Percentiles rank a stretch among this genome's conserved stretches.
Conservation (phyloP, 1,140 invertebrate genomes). For the Apolygus lucorum region DNA sequence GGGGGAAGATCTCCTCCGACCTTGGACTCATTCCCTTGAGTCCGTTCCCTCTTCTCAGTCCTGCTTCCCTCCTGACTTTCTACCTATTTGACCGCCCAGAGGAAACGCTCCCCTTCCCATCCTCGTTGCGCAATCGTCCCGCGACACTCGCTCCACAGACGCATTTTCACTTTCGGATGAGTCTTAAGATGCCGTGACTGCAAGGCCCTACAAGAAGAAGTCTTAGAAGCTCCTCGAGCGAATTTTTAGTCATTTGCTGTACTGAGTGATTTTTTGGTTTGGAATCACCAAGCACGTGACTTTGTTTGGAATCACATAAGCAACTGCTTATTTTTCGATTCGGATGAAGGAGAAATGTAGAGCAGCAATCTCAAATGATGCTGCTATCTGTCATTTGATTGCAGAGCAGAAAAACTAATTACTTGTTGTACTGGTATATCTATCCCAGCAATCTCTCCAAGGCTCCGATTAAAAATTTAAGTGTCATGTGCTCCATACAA, state of each 20-base stretch:
- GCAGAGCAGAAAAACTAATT: no score
- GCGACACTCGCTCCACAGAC: background rate
- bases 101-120: background rate
- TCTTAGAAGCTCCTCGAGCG: background rate
- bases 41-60: background rate
- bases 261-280: background rate
- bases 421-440: no score
- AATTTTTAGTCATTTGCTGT: background rate
- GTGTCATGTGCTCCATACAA: no score
- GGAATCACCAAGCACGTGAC: no score
- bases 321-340: background rate
- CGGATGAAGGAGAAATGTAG: background rate
- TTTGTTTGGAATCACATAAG: no score
- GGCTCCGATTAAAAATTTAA: no score
- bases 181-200: background rate
- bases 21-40: background rate
- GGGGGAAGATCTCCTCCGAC: no score
- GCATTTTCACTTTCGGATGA: background rate
- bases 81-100: background rate
- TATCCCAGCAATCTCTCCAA: no score
- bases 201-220: background rate
- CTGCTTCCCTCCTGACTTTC: background rate
- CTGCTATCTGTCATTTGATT: no score
- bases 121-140: background rate
- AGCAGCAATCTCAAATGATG: no score